Conservation (phyloP, 1,140 invertebrate species). For the Drosophila kanapiae region DNA sequence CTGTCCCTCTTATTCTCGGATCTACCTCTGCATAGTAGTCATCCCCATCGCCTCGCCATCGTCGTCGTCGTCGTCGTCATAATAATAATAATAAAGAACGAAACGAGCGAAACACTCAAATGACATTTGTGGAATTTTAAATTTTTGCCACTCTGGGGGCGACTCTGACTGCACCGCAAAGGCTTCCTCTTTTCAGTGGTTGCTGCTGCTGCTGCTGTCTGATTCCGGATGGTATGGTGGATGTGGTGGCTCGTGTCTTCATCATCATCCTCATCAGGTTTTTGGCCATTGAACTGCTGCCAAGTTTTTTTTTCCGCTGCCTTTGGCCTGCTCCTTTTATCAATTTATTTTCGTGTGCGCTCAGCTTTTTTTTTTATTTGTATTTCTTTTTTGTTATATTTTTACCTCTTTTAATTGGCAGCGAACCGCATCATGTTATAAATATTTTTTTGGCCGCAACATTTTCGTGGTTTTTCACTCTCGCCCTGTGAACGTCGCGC, state of each 20-base stretch:
- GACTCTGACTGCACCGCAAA: constrained; percentile 28
- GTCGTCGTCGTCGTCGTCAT: constrained; percentile 41
- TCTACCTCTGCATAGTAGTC: constrained; percentile 40
- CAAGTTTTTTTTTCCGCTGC: constrained; percentile 57
- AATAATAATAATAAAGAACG: constrained; percentile 57
- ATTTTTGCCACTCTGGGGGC: constrained; percentile 54
- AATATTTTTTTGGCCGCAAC: constrained; percentile 62
- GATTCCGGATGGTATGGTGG: constrained; percentile 8
- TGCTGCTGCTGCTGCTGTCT: constrained; percentile 7
- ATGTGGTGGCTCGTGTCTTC: constrained; percentile 45
- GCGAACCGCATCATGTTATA: constrained; percentile 58
- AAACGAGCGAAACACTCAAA: constrained; percentile 64
- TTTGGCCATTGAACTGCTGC: constrained; percentile 77
- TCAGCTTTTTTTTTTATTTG: constrained; percentile 17
- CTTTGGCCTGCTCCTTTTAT: constrained; percentile 36
- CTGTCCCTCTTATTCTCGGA: not conserved
- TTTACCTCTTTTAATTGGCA: constrained; percentile 60
- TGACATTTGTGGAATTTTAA: constrained; percentile 81
- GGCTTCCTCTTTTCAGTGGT: constrained; percentile 41
- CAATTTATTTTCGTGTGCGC: constrained; percentile 38
- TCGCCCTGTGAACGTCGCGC: constrained; percentile 22
- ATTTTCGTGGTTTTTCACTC: constrained; percentile 61
- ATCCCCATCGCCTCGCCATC: not conserved
- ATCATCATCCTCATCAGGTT: constrained; percentile 36
- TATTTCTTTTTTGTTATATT: constrained; percentile 30